Conservation (phyloP, 2,113 vertebrate species). For the Sciurus niger region DNA sequence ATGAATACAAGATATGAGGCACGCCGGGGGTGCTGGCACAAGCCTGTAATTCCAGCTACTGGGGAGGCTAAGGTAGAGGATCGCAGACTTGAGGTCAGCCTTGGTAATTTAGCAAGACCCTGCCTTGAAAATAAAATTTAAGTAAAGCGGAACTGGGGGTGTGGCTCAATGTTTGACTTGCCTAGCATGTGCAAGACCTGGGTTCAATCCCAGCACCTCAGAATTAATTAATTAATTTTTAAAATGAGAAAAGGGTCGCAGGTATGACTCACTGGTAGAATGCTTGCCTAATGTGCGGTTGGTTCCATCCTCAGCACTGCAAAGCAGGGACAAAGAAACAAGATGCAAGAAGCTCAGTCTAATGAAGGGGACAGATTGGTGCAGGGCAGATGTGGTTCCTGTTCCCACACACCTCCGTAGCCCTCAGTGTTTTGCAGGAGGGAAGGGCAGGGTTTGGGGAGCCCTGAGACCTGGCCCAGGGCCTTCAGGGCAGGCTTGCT, state of each 20-base stretch:
- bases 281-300: rapidly evolving
- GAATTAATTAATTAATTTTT: no score
- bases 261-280: no score
- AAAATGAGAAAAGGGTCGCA: no score
- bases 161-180: no score
- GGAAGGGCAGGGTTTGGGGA: background rate
- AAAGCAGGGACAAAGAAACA: background rate
- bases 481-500: background rate
- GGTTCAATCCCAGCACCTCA: no score
- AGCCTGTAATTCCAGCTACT: background rate
- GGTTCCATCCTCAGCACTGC: background rate
- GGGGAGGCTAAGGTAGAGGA: background rate
- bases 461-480: background rate
- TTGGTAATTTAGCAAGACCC: background rate
- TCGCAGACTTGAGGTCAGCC: background rate
- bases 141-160: no score
- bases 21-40: no score
- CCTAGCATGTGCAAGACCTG: no score
- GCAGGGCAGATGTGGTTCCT: background rate
- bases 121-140: background rate
- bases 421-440: background rate
- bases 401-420: no score
- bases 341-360: background rate
- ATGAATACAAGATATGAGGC: background rate
- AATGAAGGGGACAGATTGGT: background rate